Evolutionary conservation across 2,113 vertebrate genomes (phyloP), one percentile per base, ranked within the genome.

Genomic region (Sinosuthora webbiana): DNA sequence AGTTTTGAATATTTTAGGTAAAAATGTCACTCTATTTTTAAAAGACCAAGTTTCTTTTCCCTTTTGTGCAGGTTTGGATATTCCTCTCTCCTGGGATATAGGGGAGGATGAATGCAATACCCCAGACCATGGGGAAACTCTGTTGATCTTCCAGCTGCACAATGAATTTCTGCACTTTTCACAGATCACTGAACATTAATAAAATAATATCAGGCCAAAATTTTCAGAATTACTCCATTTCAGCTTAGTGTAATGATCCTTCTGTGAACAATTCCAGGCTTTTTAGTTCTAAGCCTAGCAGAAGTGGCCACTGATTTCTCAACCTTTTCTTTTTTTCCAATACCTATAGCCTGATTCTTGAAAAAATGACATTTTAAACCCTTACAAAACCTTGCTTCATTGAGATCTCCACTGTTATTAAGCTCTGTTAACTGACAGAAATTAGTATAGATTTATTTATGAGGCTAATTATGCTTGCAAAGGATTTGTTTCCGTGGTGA

Each of bases 181-280:
- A 63, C 37, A 41, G 25, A 41, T 33, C 11, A n/a, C 7, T 8
- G 56, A 17, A n/a, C 59, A 74, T 8, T 70, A 42, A 70, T 69
- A 35, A 74, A 87, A 47, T 31, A 39, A 78, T 15, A n/a, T 15
- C 13, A 31, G 25, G 11, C 21, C 10, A 57, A 70, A 62, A 73
- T 37, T 39, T 33, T 52, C 10, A 35, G 7, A 42, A 82, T 35
- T 44, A 53, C 1, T 74, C 27, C 15, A 19, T 82, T 84, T 62
- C 42, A 82, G 3, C 3, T 33, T n/a, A 19, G 3, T 67, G 6
- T 13, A 62, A 45, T 4, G 1, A 12, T 7, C 3, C 9, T 10
- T 50, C 2, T 31, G 28, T 39, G 41, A 82, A 35, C 14, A 82
- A 35, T 55, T 71, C 21, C 49, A 64, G 18, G 3, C 1, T 35